These are phyloP conservation scores for Onychomys arenicola DNA, from an alignment of 2,797 vertebrate genomes.

Conservation along the genomic window DNA sequence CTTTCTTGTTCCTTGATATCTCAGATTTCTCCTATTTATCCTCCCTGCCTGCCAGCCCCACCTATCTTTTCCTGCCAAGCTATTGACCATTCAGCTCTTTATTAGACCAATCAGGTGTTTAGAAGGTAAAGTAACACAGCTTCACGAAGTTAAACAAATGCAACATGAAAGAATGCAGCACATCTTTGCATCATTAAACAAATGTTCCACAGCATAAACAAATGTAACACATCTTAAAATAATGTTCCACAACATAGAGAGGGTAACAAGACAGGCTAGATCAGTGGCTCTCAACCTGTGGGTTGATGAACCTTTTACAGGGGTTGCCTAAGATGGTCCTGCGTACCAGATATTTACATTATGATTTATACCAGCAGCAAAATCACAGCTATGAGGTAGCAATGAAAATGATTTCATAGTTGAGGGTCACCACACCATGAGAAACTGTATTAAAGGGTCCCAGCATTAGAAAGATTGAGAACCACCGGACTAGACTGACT, in stretches of 20 bases:
- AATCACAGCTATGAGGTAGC: not conserved
- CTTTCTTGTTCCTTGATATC: too few relatives aligned
- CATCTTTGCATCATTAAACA: too few relatives aligned
- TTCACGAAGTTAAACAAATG: too few relatives aligned
- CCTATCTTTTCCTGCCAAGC: too few relatives aligned
- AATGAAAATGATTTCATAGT: not conserved
- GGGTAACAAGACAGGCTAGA: not conserved
- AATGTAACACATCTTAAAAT: too few relatives aligned
- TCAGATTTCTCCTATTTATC: too few relatives aligned
- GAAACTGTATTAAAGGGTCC: not conserved
- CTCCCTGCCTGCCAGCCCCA: too few relatives aligned
- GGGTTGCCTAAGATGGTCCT: not conserved
- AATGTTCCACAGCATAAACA: too few relatives aligned
- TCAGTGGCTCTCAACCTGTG: not conserved
- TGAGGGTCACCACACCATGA: not conserved
- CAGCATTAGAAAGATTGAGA: not conserved
- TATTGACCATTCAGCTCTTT: too few relatives aligned
- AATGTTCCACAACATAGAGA: not conserved
- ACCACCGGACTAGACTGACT: not conserved
- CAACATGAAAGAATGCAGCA: too few relatives aligned
- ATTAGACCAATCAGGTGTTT: too few relatives aligned
- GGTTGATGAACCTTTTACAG: not conserved
- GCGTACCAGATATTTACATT: not conserved
- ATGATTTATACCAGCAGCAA: not conserved
- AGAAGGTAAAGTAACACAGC: too few relatives aligned